Percentiles rank a stretch among this genome's conserved stretches.
Evolutionary conservation across 2,797 vertebrate genomes (phyloP).

Genomic region (Dermochelys coriacea): DNA sequence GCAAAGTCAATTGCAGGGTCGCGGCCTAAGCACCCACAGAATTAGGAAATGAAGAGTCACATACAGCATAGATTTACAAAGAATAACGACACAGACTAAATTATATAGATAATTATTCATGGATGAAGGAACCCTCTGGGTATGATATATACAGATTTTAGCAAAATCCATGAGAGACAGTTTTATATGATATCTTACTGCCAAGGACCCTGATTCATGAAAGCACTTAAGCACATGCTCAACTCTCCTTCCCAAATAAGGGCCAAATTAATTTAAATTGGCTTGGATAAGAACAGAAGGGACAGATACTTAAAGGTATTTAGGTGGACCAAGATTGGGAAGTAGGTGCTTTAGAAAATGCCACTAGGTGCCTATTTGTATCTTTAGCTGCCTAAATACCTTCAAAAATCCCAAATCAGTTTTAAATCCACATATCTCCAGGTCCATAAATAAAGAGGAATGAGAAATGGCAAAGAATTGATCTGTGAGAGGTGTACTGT

Average conservation of each 20-base stretch:
- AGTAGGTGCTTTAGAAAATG: background rate
- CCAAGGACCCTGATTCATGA: background rate
- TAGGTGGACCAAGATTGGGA: too few relatives aligned
- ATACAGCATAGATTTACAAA: too few relatives aligned
- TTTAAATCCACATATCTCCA: background rate
- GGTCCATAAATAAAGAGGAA: constrained; percentile 36
- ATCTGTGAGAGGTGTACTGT: constrained; percentile 18
- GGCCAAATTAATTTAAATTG: too few relatives aligned
- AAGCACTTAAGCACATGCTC: background rate
- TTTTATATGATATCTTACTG: background rate
- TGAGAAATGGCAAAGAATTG: constrained; percentile 36
- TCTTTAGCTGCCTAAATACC: constrained; percentile 1
- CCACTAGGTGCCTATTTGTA: background rate
- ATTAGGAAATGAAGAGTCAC: background rate
- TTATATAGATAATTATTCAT: background rate
- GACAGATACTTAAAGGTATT: too few relatives aligned
- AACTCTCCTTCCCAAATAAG: too few relatives aligned
- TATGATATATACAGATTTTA: background rate
- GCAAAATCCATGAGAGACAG: background rate
- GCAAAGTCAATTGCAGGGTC: background rate
- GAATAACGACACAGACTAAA: background rate
- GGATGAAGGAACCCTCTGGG: background rate
- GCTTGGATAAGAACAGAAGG: too few relatives aligned
- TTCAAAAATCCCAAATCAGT: constrained; percentile 15
- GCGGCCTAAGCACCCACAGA: background rate